Evolutionary conservation across 2,113 vertebrate species (phyloP).

Genomic region (Ailuropoda melanoleuca): DNA sequence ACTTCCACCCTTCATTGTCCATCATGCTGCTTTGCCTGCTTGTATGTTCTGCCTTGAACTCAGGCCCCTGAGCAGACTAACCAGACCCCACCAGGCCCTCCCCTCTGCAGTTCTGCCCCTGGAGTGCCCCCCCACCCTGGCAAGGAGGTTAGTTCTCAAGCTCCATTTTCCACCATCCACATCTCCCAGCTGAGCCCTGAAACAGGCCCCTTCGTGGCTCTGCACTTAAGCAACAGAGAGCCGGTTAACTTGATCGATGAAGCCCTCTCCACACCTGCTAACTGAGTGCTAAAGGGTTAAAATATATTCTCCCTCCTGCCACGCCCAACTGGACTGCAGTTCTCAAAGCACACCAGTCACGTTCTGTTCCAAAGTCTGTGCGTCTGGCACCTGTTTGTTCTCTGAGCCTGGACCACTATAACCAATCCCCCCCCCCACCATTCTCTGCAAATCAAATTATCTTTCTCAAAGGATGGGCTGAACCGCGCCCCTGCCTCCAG

Average conservation of each 20-base stretch:
- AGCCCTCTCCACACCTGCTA: neutral
- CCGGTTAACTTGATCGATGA: neutral
- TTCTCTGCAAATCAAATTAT: slow-evolving; percentile 21
- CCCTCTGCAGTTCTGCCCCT: neutral
- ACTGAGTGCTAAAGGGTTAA: neutral
- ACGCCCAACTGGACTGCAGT: neutral
- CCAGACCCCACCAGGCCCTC: neutral
- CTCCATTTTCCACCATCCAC: neutral
- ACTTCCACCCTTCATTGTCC: neutral
- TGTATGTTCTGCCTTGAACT: neutral
- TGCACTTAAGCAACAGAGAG: neutral
- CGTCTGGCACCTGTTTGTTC: neutral
- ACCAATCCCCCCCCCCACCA: neutral
- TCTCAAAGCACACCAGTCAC: neutral
- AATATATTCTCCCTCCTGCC: neutral
- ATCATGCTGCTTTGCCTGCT: neutral
- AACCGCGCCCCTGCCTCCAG: neutral
- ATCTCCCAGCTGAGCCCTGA: neutral
- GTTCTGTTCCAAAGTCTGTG: neutral
- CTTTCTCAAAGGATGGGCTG: neutral
- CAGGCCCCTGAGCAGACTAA: neutral
- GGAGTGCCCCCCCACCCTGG: neutral
- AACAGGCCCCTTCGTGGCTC: neutral
- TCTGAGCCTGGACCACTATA: neutral
- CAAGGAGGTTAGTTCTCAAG: neutral